Base-by-base conservation (phyloP, 35 echinoderm and acorn worm species). In the Holothuria glaberrima region DNA sequence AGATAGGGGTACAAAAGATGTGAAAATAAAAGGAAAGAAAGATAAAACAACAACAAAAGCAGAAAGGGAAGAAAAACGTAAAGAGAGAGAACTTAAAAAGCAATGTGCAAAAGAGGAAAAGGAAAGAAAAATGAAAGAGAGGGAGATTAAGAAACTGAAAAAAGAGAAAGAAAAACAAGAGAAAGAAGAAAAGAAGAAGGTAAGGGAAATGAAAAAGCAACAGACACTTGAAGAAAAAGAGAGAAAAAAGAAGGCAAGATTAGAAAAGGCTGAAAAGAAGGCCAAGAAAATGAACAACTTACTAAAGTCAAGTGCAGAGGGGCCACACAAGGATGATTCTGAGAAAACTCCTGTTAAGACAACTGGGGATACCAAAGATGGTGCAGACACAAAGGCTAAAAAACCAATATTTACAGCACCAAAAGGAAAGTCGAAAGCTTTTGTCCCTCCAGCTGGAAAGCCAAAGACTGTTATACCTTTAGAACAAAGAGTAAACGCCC, bases 131-230 rank as follows among this genome's bases (percentile, higher is more conserved):
- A 31, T 77, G 66, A 82, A 90, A 75, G 66, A 82, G 62, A 54
- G 16, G 50, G 50, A 54, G 13, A 5, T 54, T 2, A 54, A 54
- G 50, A 54, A 54, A 54, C 5, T 58, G 22, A 66, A 26, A 76
- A 71, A 58, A 67, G 75, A 82, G 63, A 60, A 30, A 86, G 60
- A 85, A 30, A 87, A 87, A 57, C 45, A 64, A 60, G 58, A 77
- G 30, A 25, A 76, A 35, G 22, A 59, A 61, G 71, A 87, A 87
- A 18, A 60, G 58, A 32, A 48, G 57, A 86, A 30, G 45, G 58
- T 63, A 77, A 45, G 72, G 22, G 59, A 59, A 16, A 50, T 75
- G 70, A 57, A 74, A 48, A 70, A 72, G 48, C 57, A 48, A 32
- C 74, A 59, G n/a, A 58, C 30, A 46, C 68, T 48, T 38, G 61